Evolutionary conservation across 2,113 vertebrate species (phyloP), one percentile per base, ranked within the genome.

Genomic region (Ranitomeya imitator): DNA sequence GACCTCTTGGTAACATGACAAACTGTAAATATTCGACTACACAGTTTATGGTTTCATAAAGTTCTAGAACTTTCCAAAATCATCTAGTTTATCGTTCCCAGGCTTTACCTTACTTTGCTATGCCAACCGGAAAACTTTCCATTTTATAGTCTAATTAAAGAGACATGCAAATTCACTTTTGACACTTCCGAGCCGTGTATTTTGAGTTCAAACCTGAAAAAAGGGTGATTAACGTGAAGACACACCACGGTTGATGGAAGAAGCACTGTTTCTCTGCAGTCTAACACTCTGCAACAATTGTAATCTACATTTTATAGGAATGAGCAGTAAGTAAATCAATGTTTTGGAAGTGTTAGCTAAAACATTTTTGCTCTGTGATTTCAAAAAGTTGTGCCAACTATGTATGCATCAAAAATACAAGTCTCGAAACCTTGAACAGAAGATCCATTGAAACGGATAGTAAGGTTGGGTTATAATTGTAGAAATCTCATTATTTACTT

Each of bases 341-440:
- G 57, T 65, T 83, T 83, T 83, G 60, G 31, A 83, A 65, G 61
- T 67, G 81, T 83, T 67, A 83, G 37, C 61, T 67, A 83, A 83
- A 83, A 67, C 61, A 83, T 52, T 65, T 31, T 83, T 63, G 31
- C 26, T 61, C 60, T 14, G 31, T 16, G 81, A 45, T 60, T 51
- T 67, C 21, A 31, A 65, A 83, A 63, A 67, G 19, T 51, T 83
- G 61, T 37, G 55, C 26, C 51, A 61, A 19, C 18, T 21, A 52
- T 76, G 18, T 76, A 52, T 5, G 51, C 11, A 1, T 51, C 71
- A 45, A 51, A 74, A 74, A 74, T 18, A 37, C 26, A 31, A 12
- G 16, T 13, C 3, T 73, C 69, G 7, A 69, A 73, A 18, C 71
- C 37, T 26, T 9, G 15, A 74, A 74, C 71, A 74, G 16, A 2